These are phyloP conservation scores for Brachionus rotundiformis DNA, from an alignment of 1,140 invertebrate genomes.

Conservation along the genomic window DNA sequence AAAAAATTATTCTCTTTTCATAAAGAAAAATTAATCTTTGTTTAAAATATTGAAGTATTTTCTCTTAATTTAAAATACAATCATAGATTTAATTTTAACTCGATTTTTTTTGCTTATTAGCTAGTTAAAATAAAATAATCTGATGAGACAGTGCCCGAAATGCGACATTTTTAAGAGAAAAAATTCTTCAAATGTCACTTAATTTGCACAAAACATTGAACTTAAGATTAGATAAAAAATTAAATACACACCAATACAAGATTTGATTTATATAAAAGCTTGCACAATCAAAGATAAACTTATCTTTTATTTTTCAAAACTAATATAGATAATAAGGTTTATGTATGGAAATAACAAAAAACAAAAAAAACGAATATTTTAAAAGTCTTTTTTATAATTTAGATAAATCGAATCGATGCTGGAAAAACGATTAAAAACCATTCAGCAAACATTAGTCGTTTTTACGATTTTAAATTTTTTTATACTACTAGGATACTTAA, in stretches of 20 bases:
- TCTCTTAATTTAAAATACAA: too few relatives aligned
- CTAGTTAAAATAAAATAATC: not conserved
- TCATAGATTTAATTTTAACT: not conserved
- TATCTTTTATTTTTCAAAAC: not conserved
- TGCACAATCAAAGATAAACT: not conserved
- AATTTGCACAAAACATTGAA: not conserved
- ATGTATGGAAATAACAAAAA: not conserved
- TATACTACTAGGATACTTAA: not conserved
- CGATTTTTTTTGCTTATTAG: not conserved
- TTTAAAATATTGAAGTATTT: too few relatives aligned
- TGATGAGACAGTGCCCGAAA: not conserved
- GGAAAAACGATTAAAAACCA: not conserved
- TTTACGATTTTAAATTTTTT: conserved; percentile 6
- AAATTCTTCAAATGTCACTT: not conserved
- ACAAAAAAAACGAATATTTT: too few relatives aligned
- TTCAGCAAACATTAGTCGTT: not conserved
- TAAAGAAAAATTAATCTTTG: too few relatives aligned
- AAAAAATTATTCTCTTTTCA: too few relatives aligned
- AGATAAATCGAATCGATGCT: not conserved
- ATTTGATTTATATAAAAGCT: not conserved
- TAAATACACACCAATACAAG: not conserved
- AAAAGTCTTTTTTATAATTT: not conserved
- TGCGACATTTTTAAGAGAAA: not conserved
- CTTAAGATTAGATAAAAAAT: conserved; percentile 4
- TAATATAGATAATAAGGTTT: not conserved